Percentiles rank a stretch among this genome's conserved stretches.
phyloP scores from a whole-genome alignment of 2,797 vertebrate species.

The Acipenser transmontanus region DNA sequence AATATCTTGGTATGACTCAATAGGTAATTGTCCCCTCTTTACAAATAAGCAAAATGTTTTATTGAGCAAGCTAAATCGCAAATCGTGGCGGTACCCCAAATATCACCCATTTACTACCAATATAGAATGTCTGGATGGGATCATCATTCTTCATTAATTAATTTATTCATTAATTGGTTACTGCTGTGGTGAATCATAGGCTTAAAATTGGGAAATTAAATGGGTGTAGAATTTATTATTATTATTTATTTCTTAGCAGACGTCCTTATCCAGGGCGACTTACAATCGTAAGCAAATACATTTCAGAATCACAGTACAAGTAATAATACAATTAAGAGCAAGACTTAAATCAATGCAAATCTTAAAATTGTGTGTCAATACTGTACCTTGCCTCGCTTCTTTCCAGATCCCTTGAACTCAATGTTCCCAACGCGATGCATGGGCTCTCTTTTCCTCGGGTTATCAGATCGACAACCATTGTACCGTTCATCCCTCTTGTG shows the following conservation, averaged over 20 bases:
- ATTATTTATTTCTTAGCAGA: too few relatives aligned
- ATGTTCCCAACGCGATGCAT: slow-evolving; percentile 69
- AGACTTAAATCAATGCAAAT: background rate
- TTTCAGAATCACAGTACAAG: too few relatives aligned
- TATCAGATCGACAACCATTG: too few relatives aligned
- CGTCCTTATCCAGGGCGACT: too few relatives aligned
- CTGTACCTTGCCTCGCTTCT: slow-evolving; percentile 74
- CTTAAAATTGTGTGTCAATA: background rate
- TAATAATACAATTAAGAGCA: too few relatives aligned
- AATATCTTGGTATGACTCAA: background rate
- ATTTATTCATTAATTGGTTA: background rate
- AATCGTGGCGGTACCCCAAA: too few relatives aligned
- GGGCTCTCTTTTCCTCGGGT: slow-evolving; percentile 33
- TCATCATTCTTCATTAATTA: background rate
- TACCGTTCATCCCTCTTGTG: too few relatives aligned
- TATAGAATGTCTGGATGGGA: too few relatives aligned
- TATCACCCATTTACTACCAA: too few relatives aligned
- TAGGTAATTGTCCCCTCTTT: background rate
- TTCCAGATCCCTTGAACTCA: slow-evolving; percentile 66
- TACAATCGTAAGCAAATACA: too few relatives aligned
- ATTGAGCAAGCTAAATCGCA: too few relatives aligned
- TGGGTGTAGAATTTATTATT: background rate
- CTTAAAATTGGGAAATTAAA: background rate
- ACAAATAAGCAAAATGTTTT: background rate
- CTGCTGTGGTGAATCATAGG: too few relatives aligned